Evolutionary conservation across 23 tunicate species (phyloP), one percentile per base, ranked within the genome.

Genomic region (Halocynthia roretzi): DNA sequence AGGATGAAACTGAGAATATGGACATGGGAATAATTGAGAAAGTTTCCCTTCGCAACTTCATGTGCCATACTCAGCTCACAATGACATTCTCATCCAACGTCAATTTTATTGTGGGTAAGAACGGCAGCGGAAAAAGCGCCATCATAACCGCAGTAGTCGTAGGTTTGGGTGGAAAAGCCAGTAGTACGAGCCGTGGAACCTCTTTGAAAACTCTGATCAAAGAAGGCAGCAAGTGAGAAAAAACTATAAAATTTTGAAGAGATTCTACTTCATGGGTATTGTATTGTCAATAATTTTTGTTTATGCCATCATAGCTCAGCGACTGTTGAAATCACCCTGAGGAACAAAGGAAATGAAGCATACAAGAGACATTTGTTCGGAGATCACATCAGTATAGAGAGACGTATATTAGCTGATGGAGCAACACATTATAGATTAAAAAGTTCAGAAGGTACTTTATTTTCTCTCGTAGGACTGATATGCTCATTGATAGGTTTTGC

Each of bases 61-160:
- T 92, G 98, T 92, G 98, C 67, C 98, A 92, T 54, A 80, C 68
- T 54, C 82, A 84, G 50, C 70, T 92, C 53, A 82, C 98, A 51
- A 80, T 92, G 85, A 51, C 72, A 8, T 92, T 92, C 75, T 57
- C 87, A 17, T 56, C 84, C 44, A 86, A 86, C 62, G 92, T 92
- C 7, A 92, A 92, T 66, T 92, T 92, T 73, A 86, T 92, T 51
- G 85, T 92, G 54, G 98, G 98, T 9, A 91, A 86, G 62, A 92
- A 92, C 70, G 98, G 98, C 6, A 92, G 98, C 78, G 98, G 98
- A 61, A 92, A 92, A 86, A 92, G 98, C 86, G 98, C 98, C 6
- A 81, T 92, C 20, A 60, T 92, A 8, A 86, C 92, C 17, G 98
- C 93, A n/a, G 61, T 92, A 7, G 72, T 92, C 19, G 87, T 92